These are phyloP conservation scores for Rachycentron canadum DNA, from an alignment of 2,797 vertebrate genomes.

Conservation along the genomic window DNA sequence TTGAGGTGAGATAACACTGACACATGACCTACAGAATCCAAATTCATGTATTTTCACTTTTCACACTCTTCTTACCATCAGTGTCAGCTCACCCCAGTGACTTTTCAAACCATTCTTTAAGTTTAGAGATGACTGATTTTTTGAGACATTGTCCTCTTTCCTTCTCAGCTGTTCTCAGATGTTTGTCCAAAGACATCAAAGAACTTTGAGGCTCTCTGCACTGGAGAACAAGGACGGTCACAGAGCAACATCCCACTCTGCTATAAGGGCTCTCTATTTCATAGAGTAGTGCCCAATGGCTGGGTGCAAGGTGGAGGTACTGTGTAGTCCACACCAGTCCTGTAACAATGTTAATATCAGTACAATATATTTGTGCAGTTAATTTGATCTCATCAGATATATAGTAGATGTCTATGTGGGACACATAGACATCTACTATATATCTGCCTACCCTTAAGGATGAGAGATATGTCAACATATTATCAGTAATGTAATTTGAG, in stretches of 20 bases:
- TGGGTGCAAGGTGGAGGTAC: constrained; percentile 96
- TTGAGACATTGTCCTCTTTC: constrained; percentile 10
- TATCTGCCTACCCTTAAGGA: neutral
- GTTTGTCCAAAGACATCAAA: constrained; percentile 90
- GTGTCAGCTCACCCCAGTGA: neutral
- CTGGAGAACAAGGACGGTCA: constrained; percentile 83
- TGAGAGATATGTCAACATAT: neutral
- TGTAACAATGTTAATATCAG: neutral
- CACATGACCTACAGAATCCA: neutral
- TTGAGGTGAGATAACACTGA: constrained; percentile 86
- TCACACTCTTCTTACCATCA: neutral
- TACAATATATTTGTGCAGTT: neutral
- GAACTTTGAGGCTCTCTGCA: constrained; percentile 90
- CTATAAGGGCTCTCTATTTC: constrained; percentile 90
- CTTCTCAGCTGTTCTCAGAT: constrained; percentile 90
- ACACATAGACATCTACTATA: neutral
- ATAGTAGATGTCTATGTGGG: neutral
- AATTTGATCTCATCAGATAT: neutral
- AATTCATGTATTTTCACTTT: constrained; percentile 13
- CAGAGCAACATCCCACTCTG: constrained; percentile 78
- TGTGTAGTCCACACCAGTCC: neutral
- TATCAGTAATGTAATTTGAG: neutral
- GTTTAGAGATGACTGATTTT: neutral
- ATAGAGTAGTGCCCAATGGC: constrained; percentile 89
- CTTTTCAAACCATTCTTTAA: neutral